These are phyloP conservation scores for Oreotrochilus melanogaster DNA, from an alignment of 2,113 vertebrate genomes.

Conservation along the genomic window DNA sequence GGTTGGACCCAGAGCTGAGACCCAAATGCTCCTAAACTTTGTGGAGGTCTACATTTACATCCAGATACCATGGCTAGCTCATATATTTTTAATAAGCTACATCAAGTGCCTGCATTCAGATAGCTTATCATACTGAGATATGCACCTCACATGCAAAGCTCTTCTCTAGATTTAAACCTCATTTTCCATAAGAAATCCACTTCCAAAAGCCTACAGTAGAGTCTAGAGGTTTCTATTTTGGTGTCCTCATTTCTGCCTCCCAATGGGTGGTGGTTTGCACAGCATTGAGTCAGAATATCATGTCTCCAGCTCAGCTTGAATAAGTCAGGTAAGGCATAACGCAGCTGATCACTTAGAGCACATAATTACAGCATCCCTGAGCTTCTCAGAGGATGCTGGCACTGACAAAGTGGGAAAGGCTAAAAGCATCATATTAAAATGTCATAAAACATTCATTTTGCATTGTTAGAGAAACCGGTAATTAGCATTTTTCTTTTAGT, in stretches of 20 bases:
- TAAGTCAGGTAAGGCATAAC: conserved; percentile 56
- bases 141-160: not conserved
- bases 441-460: conserved; percentile 68
- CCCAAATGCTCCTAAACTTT: not conserved
- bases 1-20: not conserved
- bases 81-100: not conserved
- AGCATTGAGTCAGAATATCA: not conserved
- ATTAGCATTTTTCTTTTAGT: conserved; percentile 60
- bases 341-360: conserved; percentile 1
- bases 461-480: not conserved
- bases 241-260: not conserved
- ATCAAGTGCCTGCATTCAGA: not conserved
- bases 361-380: conserved; percentile 49
- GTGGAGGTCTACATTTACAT: not conserved
- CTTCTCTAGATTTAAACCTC: not conserved
- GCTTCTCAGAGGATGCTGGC: conserved; percentile 47
- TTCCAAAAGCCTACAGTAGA: not conserved
- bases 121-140: not conserved
- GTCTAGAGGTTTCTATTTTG: not conserved
- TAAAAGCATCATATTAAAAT: conserved; percentile 58
- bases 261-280: not conserved
- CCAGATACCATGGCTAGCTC: not conserved
- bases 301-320: not conserved
- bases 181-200: not conserved
- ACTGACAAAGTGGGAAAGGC: conserved; percentile 40